Percentiles rank a stretch among this genome's conserved stretches.
phyloP scores from a whole-genome alignment of 2,113 vertebrate genomes.

The Phylloscopus trochilus region DNA sequence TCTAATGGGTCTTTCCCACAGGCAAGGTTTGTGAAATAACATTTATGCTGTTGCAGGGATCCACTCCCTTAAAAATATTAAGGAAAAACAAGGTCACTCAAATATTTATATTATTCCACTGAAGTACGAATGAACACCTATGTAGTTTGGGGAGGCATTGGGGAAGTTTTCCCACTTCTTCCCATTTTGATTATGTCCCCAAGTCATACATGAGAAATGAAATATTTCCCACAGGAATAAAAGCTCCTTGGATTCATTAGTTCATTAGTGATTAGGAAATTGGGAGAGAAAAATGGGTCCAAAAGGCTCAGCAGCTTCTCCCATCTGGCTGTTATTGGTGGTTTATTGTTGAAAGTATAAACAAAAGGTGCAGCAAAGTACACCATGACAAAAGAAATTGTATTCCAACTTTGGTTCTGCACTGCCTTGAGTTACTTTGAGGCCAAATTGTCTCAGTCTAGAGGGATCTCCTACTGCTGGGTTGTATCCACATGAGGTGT shows the following conservation, averaged over 20 bases:
- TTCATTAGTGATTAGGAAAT: background rate
- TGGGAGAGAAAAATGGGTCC: background rate
- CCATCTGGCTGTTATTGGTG: background rate
- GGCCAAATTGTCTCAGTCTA: background rate
- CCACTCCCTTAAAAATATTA: background rate
- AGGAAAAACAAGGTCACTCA: background rate
- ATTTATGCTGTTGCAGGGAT: background rate
- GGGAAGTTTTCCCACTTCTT: background rate
- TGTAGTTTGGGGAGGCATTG: accelerated
- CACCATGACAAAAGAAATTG: background rate
- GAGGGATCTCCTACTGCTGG: background rate
- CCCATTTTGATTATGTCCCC: background rate
- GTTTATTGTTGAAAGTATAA: background rate
- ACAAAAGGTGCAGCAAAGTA: background rate
- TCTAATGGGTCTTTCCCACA: background rate
- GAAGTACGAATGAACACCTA: background rate
- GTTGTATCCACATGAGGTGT: accelerated
- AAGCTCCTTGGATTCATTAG: background rate
- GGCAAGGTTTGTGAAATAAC: background rate
- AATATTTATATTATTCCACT: background rate
- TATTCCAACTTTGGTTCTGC: background rate
- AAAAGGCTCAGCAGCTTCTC: background rate
- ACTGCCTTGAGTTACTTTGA: background rate
- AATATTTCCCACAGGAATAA: background rate
- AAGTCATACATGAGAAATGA: background rate